A percentile compares a stretch with the other conserved stretches of the same genome.
Conservation (phyloP, 1,140 invertebrate species). For the Riptortus pedestris region DNA sequence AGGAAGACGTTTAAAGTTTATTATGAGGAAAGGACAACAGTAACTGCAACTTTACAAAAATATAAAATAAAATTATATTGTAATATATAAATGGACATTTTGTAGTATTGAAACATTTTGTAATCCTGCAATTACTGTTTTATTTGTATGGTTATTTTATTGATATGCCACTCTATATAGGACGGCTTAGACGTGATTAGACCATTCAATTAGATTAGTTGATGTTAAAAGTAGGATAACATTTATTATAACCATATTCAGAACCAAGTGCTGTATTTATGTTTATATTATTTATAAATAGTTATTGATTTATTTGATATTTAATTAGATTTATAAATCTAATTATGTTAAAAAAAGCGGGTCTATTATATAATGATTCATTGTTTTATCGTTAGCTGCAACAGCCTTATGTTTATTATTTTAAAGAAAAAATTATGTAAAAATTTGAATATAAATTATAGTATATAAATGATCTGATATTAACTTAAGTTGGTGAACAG, state of each 20-base stretch:
- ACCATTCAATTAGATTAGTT: constrained; percentile 15
- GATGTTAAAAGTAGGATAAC: constrained; percentile 10
- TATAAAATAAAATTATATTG: too few relatives aligned
- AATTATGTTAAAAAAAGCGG: constrained; percentile 19
- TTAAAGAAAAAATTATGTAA: constrained; percentile 1
- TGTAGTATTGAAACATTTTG: too few relatives aligned
- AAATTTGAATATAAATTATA: neutral
- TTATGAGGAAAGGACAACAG: too few relatives aligned
- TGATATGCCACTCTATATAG: neutral
- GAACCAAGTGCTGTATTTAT: constrained; percentile 17
- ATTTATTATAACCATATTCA: neutral
- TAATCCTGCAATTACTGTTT: too few relatives aligned
- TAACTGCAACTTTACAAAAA: too few relatives aligned
- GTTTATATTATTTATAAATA: constrained; percentile 16
- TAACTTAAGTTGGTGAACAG: constrained; percentile 9
- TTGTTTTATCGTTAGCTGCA: constrained; percentile 16
- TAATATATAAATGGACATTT: too few relatives aligned
- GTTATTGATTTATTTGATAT: constrained; percentile 15
- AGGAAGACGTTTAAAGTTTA: too few relatives aligned
- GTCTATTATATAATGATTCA: constrained; percentile 10
- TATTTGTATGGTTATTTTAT: too few relatives aligned
- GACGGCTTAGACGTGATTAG: constrained; percentile 20
- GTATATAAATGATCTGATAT: neutral
- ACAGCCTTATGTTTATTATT: constrained; percentile 12
- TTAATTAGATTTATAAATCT: constrained; percentile 21